phyloP scores from a whole-genome alignment of 2,888 invertebrate species.

The Drosophila kuntzei region DNA sequence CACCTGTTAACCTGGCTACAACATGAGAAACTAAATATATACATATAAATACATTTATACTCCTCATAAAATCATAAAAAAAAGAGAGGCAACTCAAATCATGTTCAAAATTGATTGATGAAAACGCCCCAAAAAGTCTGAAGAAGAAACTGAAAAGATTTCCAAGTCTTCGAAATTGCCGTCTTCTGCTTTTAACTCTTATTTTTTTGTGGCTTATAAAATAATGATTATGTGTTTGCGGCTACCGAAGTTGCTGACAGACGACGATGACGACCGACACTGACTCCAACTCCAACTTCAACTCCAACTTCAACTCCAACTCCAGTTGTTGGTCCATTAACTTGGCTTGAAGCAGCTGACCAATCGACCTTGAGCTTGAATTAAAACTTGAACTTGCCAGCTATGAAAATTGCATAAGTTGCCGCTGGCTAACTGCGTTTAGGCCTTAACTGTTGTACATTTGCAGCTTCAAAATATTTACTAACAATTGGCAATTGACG shows the following conservation, averaged over 20 bases:
- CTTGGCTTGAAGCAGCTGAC: constrained; percentile 32
- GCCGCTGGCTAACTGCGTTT: constrained; percentile 28
- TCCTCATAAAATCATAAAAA: neutral
- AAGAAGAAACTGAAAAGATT: neutral
- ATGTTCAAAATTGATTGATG: constrained; percentile 75
- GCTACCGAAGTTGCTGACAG: constrained; percentile 68
- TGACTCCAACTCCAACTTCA: constrained; percentile 14
- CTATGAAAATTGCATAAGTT: constrained; percentile 62
- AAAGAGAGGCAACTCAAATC: constrained; percentile 33
- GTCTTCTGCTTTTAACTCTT: constrained; percentile 17
- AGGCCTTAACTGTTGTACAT: constrained; percentile 25
- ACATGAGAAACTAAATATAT: constrained; percentile 12
- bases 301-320: constrained; percentile 1
- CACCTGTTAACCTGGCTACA: constrained; percentile 31
- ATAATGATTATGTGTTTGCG: constrained; percentile 73
- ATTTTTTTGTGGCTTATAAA: constrained; percentile 65
- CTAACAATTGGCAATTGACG: constrained; percentile 39
- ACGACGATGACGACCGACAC: constrained; percentile 27
- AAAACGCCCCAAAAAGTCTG: constrained; percentile 65
- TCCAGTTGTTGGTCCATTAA: constrained; percentile 47
- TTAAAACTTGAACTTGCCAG: constrained; percentile 66
- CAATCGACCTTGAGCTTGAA: constrained; percentile 78
- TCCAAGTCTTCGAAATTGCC: constrained; percentile 48
- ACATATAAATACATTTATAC: neutral
- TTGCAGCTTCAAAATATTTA: constrained; percentile 13